These are phyloP conservation scores for Sardinella longiceps DNA, from an alignment of 2,797 vertebrate species.

Conservation along the genomic window DNA sequence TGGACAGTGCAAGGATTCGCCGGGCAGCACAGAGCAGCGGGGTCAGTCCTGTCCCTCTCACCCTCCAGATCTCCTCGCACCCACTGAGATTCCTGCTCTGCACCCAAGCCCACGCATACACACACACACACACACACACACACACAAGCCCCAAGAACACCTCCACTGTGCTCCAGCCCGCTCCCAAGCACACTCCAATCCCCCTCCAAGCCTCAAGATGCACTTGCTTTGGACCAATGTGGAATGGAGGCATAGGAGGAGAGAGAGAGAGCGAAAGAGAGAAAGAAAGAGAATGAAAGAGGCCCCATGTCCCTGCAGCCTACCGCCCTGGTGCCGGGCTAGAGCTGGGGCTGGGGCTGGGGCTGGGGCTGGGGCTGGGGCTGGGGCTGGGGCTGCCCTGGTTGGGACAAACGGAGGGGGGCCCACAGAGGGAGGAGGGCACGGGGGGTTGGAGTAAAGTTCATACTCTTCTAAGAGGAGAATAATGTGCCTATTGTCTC, in stretches of 20 bases:
- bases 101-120: slow-evolving; percentile 28
- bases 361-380: slow-evolving; percentile 13
- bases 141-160: slow-evolving; percentile 27
- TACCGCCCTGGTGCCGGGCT: slow-evolving; percentile 30
- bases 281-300: not conserved
- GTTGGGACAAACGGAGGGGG: slow-evolving; percentile 63
- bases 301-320: slow-evolving; percentile 35
- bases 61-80: not conserved
- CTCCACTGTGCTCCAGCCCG: slow-evolving; percentile 25
- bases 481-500: slow-evolving; percentile 89
- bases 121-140: not conserved
- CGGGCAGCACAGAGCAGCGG: not conserved
- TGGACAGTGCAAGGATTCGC: not conserved
- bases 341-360: slow-evolving; percentile 18
- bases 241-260: not conserved
- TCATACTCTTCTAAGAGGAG: slow-evolving; percentile 82
- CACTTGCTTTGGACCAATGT: not conserved
- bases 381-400: slow-evolving; percentile 32
- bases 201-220: not conserved
- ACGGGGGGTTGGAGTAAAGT: slow-evolving; percentile 77
- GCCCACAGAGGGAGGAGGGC: slow-evolving; percentile 53
- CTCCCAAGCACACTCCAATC: slow-evolving; percentile 38
- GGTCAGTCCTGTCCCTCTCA: not conserved
- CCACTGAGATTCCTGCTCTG: slow-evolving; percentile 22
- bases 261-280: not conserved